phyloP scores from a whole-genome alignment of 2,888 invertebrate genomes.

The Spisula solida region DNA sequence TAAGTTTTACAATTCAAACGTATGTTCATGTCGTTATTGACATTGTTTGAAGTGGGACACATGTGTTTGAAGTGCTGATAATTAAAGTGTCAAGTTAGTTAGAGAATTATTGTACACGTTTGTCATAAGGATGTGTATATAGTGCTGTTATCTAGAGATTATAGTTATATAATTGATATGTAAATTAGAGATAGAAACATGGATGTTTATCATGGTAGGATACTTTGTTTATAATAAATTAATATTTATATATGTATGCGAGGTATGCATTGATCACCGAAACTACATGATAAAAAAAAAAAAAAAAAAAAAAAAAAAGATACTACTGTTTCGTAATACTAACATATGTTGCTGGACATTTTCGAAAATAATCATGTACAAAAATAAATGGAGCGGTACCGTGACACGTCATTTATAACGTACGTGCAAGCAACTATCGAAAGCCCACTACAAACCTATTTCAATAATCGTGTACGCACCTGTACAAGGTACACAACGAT shows the following conservation, averaged over 20 bases:
- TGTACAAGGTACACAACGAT: background rate
- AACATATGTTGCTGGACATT: too few relatives aligned
- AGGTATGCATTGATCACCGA: too few relatives aligned
- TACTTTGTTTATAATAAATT: background rate
- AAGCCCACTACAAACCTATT: background rate
- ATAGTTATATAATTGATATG: background rate
- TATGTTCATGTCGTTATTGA: background rate
- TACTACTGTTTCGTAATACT: too few relatives aligned
- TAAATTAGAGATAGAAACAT: background rate
- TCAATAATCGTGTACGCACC: background rate
- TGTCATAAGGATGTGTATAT: background rate
- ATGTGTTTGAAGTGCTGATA: slow-evolving; percentile 5
- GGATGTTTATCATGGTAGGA: background rate
- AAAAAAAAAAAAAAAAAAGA: too few relatives aligned
- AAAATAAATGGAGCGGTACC: too few relatives aligned
- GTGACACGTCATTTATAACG: too few relatives aligned
- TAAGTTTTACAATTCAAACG: background rate
- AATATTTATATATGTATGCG: background rate
- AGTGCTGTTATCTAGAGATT: background rate
- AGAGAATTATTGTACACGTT: background rate
- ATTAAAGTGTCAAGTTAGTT: background rate
- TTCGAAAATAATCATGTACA: too few relatives aligned
- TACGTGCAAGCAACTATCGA: too few relatives aligned
- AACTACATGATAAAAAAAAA: too few relatives aligned
- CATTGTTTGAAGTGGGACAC: background rate